Evolutionary conservation across 1,140 invertebrate species (phyloP), one percentile per base, ranked within the genome.

Genomic region (Brachionus manjavacas): DNA sequence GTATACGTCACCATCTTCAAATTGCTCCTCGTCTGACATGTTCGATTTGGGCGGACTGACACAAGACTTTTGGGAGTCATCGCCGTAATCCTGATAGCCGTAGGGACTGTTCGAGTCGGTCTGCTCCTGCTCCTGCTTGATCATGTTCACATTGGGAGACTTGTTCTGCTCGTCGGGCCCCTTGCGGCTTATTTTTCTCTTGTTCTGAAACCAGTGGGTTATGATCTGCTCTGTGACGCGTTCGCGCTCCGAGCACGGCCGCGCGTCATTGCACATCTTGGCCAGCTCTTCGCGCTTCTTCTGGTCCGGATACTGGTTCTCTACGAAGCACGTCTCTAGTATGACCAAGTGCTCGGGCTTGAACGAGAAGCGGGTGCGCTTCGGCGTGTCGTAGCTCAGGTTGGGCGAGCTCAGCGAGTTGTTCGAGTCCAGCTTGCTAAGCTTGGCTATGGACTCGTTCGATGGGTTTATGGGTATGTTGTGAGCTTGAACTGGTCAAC

Each of bases 191-290:
- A 84, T 89, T 86, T 90, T 90, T 55, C 89, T 85, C 20, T 89
- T 86, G 84, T 90, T 90, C 35, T 88, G 88, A 86, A 90, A 90
- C 89, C 89, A 90, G 85, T 90, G 89, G 8, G 88, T 87, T 14
- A 90, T 87, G 39, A 88, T 89, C 28, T 89, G 88, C 35, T 87
- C 84, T 4, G 87, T 89, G 14, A 90, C 89, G 55, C 39, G 14
- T 14, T 83, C 80, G 16, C 60, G 28, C 8, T 83, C 80, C 16
- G 25, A 35, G 84, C 86, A 86, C 60, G 85, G 85, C 35, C 87
- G 72, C 72, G 87, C 87, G 52, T 86, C 84, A 85, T 90, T 90
- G 79, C 89, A 90, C 68, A 86, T 86, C 74, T 88, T 85, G 46
- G 89, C 88, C 68, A 90, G 89, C 25, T 87, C 85, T 80, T 89